Conservation (phyloP, 2,888 invertebrate species). For the Ellobium chinense region DNA sequence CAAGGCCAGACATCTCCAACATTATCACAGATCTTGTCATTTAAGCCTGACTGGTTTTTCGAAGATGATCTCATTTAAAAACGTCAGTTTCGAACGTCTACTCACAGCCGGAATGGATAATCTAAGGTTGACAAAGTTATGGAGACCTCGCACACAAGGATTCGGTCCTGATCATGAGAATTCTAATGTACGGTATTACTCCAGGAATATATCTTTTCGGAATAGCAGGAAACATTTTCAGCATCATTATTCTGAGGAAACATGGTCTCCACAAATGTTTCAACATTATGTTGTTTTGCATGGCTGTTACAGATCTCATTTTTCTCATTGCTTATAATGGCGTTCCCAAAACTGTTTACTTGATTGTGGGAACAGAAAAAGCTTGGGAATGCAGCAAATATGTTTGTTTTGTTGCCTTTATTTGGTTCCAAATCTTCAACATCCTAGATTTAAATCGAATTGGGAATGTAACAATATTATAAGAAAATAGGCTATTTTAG, state of each 20-base stretch:
- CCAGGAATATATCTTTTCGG: conserved; percentile 4
- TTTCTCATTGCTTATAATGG: conserved; percentile 8
- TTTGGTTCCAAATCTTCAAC: not conserved
- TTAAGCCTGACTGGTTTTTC: too few relatives aligned
- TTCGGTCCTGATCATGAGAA: too few relatives aligned
- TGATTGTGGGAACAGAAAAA: not conserved
- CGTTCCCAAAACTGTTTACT: not conserved
- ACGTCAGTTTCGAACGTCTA: too few relatives aligned
- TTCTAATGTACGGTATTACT: conserved; percentile 3
- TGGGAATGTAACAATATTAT: too few relatives aligned
- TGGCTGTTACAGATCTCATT: conserved; percentile 11
- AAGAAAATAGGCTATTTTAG: too few relatives aligned
- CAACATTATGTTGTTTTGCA: conserved; percentile 6
- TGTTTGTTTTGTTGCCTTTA: not conserved
- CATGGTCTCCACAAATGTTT: conserved; percentile 19
- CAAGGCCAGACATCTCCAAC: too few relatives aligned
- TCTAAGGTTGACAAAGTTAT: too few relatives aligned
- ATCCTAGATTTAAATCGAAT: too few relatives aligned
- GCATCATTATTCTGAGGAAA: conserved; percentile 5
- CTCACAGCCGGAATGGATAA: too few relatives aligned
- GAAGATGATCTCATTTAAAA: too few relatives aligned
- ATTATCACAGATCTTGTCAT: too few relatives aligned
- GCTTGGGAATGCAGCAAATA: not conserved
- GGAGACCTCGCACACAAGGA: too few relatives aligned
- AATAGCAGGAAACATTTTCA: conserved; percentile 12